Evolutionary conservation across 2,113 vertebrate species (phyloP).

Genomic region (Atrichornis clamosus): DNA sequence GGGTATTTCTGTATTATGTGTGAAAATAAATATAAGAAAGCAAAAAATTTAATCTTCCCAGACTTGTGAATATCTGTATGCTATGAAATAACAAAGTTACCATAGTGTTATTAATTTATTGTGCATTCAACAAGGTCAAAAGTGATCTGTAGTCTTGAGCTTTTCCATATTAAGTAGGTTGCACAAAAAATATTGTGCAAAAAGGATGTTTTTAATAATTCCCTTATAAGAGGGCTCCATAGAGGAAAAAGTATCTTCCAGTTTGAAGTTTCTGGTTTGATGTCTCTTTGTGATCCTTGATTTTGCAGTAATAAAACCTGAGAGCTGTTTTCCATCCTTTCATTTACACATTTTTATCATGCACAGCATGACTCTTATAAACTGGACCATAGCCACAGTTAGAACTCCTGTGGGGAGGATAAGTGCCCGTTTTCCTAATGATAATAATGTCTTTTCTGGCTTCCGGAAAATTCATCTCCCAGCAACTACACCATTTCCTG

Average conservation of each 20-base stretch:
- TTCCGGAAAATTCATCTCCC: constrained; percentile 32
- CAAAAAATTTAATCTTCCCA: not conserved
- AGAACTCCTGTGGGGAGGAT: not conserved
- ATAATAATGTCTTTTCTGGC: constrained; percentile 3
- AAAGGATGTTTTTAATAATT: not conserved
- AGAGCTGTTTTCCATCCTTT: constrained; percentile 31
- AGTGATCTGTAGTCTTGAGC: not conserved
- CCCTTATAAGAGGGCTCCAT: not conserved
- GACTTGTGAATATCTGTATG: not conserved
- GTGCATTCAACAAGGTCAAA: not conserved
- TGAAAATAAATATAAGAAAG: not conserved
- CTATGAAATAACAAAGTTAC: not conserved
- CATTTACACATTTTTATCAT: constrained; percentile 40
- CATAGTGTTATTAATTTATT: not conserved
- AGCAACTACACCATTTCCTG: not conserved
- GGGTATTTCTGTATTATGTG: not conserved
- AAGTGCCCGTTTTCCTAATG: constrained; percentile 24
- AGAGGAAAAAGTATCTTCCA: constrained; percentile 5
- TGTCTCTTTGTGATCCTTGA: constrained; percentile 17
- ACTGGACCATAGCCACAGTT: constrained; percentile 12
- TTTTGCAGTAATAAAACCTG: constrained; percentile 29
- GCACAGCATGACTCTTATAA: not conserved
- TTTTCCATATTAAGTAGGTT: not conserved
- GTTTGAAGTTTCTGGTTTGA: not conserved
- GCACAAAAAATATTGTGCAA: not conserved